These are phyloP conservation scores for Drosophila flavopinicola DNA, from an alignment of 2,888 invertebrate genomes.

Conservation along the genomic window DNA sequence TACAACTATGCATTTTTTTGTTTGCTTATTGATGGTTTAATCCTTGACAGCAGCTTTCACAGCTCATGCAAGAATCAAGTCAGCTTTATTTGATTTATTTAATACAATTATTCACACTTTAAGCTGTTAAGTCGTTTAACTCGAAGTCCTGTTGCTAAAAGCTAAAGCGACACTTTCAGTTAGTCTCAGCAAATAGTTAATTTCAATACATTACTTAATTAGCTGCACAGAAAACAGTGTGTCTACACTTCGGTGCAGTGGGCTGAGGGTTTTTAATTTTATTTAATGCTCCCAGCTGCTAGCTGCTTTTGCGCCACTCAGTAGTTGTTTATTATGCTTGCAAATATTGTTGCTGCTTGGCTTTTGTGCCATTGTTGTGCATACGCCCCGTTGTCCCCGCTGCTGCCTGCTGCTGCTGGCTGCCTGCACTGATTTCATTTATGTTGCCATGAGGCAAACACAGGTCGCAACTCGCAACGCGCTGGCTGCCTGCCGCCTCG, in stretches of 20 bases:
- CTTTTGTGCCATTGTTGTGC: conserved; percentile 64
- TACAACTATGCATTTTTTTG: too few species aligned
- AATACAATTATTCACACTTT: neutral
- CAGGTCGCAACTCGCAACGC: conserved; percentile 28
- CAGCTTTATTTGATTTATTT: neutral
- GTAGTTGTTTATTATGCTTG: conserved; percentile 55
- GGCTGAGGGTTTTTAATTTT: conserved; percentile 7
- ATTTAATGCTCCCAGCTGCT: conserved; percentile 12
- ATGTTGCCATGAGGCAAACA: conserved; percentile 35
- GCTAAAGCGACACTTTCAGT: too few species aligned
- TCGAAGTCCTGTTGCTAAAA: too few species aligned
- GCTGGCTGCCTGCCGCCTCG: conserved; percentile 37
- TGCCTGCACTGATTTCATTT: conserved; percentile 64
- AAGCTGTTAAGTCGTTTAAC: too few species aligned
- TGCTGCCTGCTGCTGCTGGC: conserved; percentile 9
- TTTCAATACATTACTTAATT: too few species aligned
- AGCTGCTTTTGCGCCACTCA: conserved; percentile 42
- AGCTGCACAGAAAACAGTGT: conserved; percentile 23
- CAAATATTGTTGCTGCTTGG: conserved; percentile 15
- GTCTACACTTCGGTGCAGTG: conserved; percentile 6
- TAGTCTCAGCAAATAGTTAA: neutral
- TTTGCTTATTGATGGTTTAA: too few species aligned
- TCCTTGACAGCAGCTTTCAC: neutral
- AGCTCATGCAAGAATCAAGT: neutral
- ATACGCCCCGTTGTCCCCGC: conserved; percentile 64